Base-by-base conservation (phyloP, 1,140 invertebrate species). In the Saccostrea glomerata region DNA sequence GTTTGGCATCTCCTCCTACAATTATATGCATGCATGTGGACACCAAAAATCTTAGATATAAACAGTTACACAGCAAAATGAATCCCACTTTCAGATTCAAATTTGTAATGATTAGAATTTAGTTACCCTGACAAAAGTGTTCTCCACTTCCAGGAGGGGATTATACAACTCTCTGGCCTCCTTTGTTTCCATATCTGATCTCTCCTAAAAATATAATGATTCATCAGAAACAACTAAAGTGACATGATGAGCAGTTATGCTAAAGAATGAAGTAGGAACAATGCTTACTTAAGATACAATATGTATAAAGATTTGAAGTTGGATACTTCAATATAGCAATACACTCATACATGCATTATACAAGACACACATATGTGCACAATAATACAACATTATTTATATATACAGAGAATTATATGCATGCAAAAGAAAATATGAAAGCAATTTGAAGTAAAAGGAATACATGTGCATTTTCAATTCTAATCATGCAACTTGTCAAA, bases 91-190 rank as follows among this genome's bases (percentile, higher is more conserved):
- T 47, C 47, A 47, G 6, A 47, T 47, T 47, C 47, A 47, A 47
- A 47, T 47, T 36, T 47, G 0, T 47, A 47, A 47, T 47, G 47
- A 47, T 7, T 6, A 47, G 47, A 47, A 47, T 40, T 23, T 17
- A 55, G 54, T 87, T 90, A 94, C 93, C 91, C 92, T 92, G 0
- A 93, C 92, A 92, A 94, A 94, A 17, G 92, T 93, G 66, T 86
- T 88, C 85, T 94, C 93, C 88, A 90, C 91, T 63, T 94, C 87
- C 54, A 94, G 56, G 12, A 94, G 73, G 40, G 92, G 90, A 82
- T 89, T 91, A 63, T 93, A 94, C 23, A 93, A 63, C 83, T 91
- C 87, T 88, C 92, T 91, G n/a, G 91, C 90, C 58, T 88, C 90
- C 89, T 89, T 92, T 2, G 92, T 89, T 87, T 93, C 93, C 58